Evolutionary conservation across 2,797 vertebrate species (phyloP).

Genomic region (Furcifer pardalis): DNA sequence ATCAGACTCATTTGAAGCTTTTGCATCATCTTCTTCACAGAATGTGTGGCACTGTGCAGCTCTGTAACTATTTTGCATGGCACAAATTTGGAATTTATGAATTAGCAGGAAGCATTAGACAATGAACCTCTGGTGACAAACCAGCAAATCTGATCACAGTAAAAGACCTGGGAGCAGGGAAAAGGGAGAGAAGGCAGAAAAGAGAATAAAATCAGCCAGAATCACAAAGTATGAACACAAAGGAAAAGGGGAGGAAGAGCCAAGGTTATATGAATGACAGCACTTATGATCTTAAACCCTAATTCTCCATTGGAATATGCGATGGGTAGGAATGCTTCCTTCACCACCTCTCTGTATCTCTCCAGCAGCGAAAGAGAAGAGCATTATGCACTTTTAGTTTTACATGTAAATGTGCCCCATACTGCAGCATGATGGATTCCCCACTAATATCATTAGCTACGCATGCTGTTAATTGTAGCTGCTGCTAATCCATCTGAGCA

Average conservation of each 20-base stretch:
- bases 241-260: slow-evolving; percentile 48
- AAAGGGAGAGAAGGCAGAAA: not conserved
- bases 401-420: slow-evolving; percentile 52
- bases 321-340: slow-evolving; percentile 57
- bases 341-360: not conserved
- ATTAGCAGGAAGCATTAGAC: not conserved
- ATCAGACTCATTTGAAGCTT: too few relatives aligned
- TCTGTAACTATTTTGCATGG: not conserved
- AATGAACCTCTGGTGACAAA: not conserved
- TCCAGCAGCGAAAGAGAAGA: not conserved
- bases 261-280: slow-evolving; percentile 81
- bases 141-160: not conserved
- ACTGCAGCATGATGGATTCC: slow-evolving; percentile 72
- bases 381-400: slow-evolving; percentile 34
- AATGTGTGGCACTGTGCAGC: not conserved
- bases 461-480: slow-evolving; percentile 82
- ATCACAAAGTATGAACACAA: slow-evolving; percentile 25
- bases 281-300: slow-evolving; percentile 69
- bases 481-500: slow-evolving; percentile 78
- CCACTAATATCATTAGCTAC: slow-evolving; percentile 81
- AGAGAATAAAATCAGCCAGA: slow-evolving; percentile 28
- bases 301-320: slow-evolving; percentile 50
- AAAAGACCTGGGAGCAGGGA: not conserved
- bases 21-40: not conserved
- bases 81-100: not conserved